Conservation (phyloP, 1,140 invertebrate genomes). For the Prorops nasuta region DNA sequence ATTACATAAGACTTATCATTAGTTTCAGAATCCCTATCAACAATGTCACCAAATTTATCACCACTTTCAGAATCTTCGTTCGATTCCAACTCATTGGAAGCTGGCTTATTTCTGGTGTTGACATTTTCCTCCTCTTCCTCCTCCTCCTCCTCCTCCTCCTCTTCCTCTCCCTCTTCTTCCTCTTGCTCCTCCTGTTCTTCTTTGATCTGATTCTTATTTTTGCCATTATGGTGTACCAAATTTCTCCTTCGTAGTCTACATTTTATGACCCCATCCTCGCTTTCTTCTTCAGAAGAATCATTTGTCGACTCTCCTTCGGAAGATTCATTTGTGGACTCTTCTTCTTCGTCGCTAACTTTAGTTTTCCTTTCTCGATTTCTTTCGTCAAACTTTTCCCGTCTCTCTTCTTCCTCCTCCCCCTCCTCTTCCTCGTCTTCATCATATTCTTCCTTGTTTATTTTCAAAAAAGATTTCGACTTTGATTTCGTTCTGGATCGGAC, state of each 20-base stretch:
- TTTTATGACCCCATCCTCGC: no score
- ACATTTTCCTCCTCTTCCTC: conserved; percentile 22
- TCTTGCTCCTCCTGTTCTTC: no score
- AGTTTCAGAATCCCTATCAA: conserved; percentile 36
- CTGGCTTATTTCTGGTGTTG: no score
- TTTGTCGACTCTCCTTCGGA: conserved; percentile 6
- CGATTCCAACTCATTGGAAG: no score
- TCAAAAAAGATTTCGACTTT: conserved; percentile 23
- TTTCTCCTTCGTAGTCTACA: no score
- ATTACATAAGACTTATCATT: no score
- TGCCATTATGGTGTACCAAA: no score
- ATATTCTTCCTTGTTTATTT: conserved; percentile 23
- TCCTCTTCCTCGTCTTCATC: conserved; percentile 19
- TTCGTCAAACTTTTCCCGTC: conserved; percentile 3
- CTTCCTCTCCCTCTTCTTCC: conserved; percentile 20
- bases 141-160: conserved; percentile 22
- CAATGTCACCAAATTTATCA: conserved; percentile 44
- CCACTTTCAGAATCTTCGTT: conserved; percentile 23
- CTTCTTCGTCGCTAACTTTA: conserved; percentile 18
- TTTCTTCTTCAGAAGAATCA: no score
- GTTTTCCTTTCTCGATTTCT: conserved; percentile 4
- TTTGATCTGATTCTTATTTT: conserved; percentile 19
- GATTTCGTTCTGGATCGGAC: conserved; percentile 25
- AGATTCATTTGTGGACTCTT: neutral
- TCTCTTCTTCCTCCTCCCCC: conserved; percentile 12